Base-by-base conservation (phyloP, 2,113 vertebrate genomes). In the Cavia aperea region DNA sequence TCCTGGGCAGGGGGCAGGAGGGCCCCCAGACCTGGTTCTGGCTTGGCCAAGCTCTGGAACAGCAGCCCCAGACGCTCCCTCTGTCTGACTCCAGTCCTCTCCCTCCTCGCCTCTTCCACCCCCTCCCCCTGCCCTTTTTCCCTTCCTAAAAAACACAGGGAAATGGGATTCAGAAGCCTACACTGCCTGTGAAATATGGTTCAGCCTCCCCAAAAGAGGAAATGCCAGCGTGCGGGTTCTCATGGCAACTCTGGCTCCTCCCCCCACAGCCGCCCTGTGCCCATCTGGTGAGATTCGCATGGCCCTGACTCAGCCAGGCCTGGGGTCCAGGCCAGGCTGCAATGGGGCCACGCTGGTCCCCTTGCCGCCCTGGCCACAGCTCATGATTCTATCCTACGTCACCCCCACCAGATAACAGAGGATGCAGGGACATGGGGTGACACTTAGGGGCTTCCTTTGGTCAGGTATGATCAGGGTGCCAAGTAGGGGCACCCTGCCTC, bases 131-230 rank as follows among this genome's bases (percentile, higher is more conserved):
- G 95, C 95, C 96, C 95, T 96, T 97, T 96, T 95, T 93, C 93
- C 93, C 95, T 96, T 95, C 95, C 95, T 96, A 97, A 97, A 97
- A 97, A 96, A 93, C 95, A 96, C 93, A 89, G 95, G 95, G 93
- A 96, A 95, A 94, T 77, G 91, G 93, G 94, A 97, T 95, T 96
- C 95, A 95, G 93, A 95, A 97, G 94, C 95, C 87, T 89, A 96
- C 95, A 96, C 96, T 4, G 95, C 95, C 94, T 92, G 93, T 56
- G 14, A 93, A 95, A 93, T 83, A 72, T 72, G 91, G 93, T 94
- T 94, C 96, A 96, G 92, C 93, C 94, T 96, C 95, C 96, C 96
- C 95, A 96, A 96, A 96, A 96, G 96, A 97, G 96, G 96, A 96
- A 96, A 96, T 97, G 96, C 96, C 96, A 97, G 87, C 19, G 19